Conservation (phyloP, 1,140 invertebrate genomes). For the Nilaparvata lugens region DNA sequence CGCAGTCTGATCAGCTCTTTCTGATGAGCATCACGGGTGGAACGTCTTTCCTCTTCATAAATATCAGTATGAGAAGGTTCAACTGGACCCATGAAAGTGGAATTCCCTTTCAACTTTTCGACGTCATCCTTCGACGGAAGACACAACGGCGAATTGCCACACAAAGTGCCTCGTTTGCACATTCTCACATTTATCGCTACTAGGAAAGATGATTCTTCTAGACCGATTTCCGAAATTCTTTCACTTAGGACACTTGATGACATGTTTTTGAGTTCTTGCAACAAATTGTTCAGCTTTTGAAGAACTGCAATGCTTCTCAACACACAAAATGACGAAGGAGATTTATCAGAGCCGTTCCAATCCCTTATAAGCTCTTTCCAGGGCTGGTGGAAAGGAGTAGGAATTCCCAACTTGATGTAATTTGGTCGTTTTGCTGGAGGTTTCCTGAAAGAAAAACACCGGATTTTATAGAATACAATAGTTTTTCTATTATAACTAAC, state of each 20-base stretch:
- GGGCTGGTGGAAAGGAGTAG: slow-evolving; percentile 63
- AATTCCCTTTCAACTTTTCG: background rate
- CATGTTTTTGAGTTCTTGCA: background rate
- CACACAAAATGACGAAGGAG: slow-evolving; percentile 10
- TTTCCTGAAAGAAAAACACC: slow-evolving; percentile 33
- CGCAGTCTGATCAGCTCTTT: slow-evolving; percentile 47
- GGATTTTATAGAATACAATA: no score
- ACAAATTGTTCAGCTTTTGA: background rate
- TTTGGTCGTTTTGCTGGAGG: slow-evolving; percentile 81
- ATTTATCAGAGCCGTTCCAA: slow-evolving; percentile 40
- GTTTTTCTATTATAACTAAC: no score
- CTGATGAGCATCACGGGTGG: slow-evolving; percentile 48
- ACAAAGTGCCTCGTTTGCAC: slow-evolving; percentile 20
- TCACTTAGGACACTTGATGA: background rate
- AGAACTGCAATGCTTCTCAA: slow-evolving; percentile 14
- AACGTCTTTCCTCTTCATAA: slow-evolving; percentile 43
- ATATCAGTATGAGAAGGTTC: slow-evolving; percentile 22
- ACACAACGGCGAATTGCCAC: slow-evolving; percentile 25
- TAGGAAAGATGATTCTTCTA: slow-evolving; percentile 17
- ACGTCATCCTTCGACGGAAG: slow-evolving; percentile 20
- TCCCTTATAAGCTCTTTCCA: slow-evolving; percentile 62
- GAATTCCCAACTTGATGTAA: slow-evolving; percentile 63
- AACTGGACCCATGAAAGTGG: slow-evolving; percentile 8
- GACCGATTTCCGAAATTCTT: background rate
- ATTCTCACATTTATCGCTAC: slow-evolving; percentile 25